These are phyloP conservation scores for Xestobium rufovillosum DNA, from an alignment of 2,888 invertebrate genomes.

Conservation along the genomic window DNA sequence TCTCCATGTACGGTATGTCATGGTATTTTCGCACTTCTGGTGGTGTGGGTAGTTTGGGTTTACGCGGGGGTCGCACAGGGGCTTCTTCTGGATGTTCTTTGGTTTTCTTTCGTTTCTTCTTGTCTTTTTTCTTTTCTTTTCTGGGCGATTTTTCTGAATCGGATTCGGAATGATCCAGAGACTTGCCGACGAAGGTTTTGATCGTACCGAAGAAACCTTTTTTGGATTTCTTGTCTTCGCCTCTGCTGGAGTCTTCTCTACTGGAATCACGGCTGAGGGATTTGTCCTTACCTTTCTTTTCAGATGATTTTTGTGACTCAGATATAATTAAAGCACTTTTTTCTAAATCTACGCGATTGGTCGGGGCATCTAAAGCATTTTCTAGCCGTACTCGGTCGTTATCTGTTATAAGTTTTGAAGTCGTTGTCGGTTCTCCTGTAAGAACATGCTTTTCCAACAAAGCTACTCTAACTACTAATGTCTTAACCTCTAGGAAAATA, in stretches of 20 bases:
- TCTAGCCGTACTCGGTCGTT: slow-evolving; percentile 34
- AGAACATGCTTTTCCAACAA: slow-evolving; percentile 44
- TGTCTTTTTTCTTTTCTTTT: slow-evolving; percentile 31
- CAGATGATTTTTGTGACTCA: slow-evolving; percentile 19
- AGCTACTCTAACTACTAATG: slow-evolving; percentile 40
- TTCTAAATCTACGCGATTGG: neutral
- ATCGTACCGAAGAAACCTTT: slow-evolving; percentile 40
- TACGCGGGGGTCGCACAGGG: slow-evolving; percentile 29
- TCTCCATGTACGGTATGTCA: slow-evolving; percentile 37
- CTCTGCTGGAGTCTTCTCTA: slow-evolving; percentile 27
- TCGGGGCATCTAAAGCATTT: slow-evolving; percentile 8
- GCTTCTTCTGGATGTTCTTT: slow-evolving; percentile 26
- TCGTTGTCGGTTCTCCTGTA: slow-evolving; percentile 42
- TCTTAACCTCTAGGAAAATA: slow-evolving; percentile 33
- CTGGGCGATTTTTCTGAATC: slow-evolving; percentile 40
- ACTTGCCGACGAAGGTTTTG: slow-evolving; percentile 40
- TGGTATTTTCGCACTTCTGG: slow-evolving; percentile 28
- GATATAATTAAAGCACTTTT: slow-evolving; percentile 35
- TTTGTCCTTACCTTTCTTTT: slow-evolving; percentile 19
- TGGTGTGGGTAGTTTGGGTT: slow-evolving; percentile 37
- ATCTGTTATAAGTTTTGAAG: slow-evolving; percentile 37
- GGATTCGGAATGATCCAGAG: slow-evolving; percentile 39
- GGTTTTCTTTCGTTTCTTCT: slow-evolving; percentile 27
- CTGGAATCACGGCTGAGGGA: slow-evolving; percentile 22
- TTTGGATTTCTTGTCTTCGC: slow-evolving; percentile 36